Percentiles rank a stretch among this genome's conserved stretches.
phyloP scores from a whole-genome alignment of 2,113 vertebrate genomes.

The Leptobrachium ailaonicum region DNA sequence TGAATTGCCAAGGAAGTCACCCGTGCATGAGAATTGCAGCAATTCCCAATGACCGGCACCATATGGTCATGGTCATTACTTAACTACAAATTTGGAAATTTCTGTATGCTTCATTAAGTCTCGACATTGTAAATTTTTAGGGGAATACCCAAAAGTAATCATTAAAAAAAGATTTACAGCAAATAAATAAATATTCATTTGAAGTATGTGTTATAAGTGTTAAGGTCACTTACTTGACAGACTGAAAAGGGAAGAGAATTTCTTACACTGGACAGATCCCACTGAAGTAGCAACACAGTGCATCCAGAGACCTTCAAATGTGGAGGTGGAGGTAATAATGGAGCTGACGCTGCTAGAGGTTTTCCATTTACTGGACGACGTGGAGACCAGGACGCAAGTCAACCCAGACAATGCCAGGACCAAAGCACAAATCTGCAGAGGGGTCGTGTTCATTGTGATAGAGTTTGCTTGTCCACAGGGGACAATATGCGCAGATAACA shows the following conservation, averaged over 20 bases:
- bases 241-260: constrained; percentile 70
- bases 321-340: constrained; percentile 60
- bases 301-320: constrained; percentile 82
- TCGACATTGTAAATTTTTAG: too few relatives aligned
- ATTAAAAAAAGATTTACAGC: too few relatives aligned
- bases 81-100: too few relatives aligned
- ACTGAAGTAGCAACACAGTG: constrained; percentile 66
- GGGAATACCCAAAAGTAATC: too few relatives aligned
- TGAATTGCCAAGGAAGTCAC: too few relatives aligned
- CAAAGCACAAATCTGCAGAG: constrained; percentile 67
- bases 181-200: too few relatives aligned
- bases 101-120: too few relatives aligned
- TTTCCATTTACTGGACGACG: constrained; percentile 73
- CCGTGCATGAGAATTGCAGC: too few relatives aligned
- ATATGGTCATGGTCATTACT: too few relatives aligned
- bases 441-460: constrained; percentile 56
- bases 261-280: constrained; percentile 71
- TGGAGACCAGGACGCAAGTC: constrained; percentile 65
- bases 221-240: constrained; percentile 68
- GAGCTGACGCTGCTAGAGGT: constrained; percentile 53
- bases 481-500: too few relatives aligned
- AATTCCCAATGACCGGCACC: too few relatives aligned
- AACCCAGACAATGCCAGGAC: constrained; percentile 70
- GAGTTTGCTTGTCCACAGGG: neutral
- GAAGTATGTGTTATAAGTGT: too few relatives aligned